Percentiles rank a stretch among this genome's conserved stretches.
Conservation (phyloP, 2,113 vertebrate species). For the Heloderma charlesbogerti region DNA sequence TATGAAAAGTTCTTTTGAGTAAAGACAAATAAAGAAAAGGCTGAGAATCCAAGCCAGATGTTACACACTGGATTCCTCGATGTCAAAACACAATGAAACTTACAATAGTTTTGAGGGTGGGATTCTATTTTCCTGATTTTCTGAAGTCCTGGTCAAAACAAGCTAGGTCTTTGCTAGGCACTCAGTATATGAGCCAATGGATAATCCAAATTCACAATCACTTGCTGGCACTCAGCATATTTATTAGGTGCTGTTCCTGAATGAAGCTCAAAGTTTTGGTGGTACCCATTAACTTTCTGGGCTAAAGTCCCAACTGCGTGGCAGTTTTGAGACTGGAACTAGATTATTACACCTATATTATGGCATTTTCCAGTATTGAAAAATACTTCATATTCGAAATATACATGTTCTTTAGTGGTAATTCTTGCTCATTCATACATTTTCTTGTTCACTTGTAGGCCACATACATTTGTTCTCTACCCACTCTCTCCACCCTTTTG, state of each 20-base stretch:
- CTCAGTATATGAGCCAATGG: background rate
- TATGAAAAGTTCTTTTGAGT: background rate
- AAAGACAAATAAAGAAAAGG: background rate
- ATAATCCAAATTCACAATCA: background rate
- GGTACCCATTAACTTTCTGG: background rate
- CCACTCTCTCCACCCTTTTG: slow-evolving; percentile 33
- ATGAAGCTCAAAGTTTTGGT: background rate
- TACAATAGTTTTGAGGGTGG: background rate
- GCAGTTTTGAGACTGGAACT: background rate
- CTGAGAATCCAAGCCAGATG: background rate
- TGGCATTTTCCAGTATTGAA: background rate
- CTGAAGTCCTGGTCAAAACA: background rate
- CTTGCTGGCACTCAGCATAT: background rate
- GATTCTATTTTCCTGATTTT: background rate
- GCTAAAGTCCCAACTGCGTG: background rate
- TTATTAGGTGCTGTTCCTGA: background rate
- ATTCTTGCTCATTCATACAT: slow-evolving; percentile 35
- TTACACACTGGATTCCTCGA: background rate
- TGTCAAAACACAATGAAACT: background rate
- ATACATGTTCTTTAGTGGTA: background rate
- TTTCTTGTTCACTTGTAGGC: slow-evolving; percentile 17
- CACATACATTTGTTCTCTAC: slow-evolving; percentile 25
- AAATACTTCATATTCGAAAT: background rate
- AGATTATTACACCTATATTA: slow-evolving; percentile 7
- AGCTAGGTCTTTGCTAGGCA: background rate